Evolutionary conservation across 2,113 vertebrate genomes (phyloP).

Genomic region (Emydura subglobosa): DNA sequence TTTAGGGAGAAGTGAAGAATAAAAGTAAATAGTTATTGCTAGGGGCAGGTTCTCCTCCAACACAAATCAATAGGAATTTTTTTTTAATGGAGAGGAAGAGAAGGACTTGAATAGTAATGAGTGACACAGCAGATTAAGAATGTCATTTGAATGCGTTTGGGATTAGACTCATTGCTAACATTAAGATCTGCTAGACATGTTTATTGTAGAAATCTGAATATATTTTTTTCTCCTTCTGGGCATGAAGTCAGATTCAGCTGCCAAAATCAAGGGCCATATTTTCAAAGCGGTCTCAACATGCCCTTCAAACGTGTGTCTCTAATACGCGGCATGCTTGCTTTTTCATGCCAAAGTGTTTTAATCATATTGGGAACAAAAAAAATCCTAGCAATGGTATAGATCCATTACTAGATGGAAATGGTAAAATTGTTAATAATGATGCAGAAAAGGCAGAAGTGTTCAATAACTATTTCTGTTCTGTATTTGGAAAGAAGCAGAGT

Average conservation of each 20-base stretch:
- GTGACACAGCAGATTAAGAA: constrained; percentile 27
- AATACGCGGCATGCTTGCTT: not conserved
- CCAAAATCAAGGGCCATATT: constrained; percentile 33
- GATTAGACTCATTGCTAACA: constrained; percentile 1
- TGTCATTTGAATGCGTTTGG: not conserved
- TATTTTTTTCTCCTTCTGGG: constrained; percentile 28
- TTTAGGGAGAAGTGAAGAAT: not conserved
- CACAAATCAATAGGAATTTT: not conserved
- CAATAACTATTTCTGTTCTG: too few relatives aligned
- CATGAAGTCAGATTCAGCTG: constrained; percentile 21
- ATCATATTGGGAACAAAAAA: too few relatives aligned
- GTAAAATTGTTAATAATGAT: too few relatives aligned
- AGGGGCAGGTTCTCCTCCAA: not conserved
- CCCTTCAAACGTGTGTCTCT: constrained; percentile 21
- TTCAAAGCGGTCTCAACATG: constrained; percentile 3
- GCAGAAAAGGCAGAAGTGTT: too few relatives aligned
- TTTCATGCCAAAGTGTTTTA: not conserved
- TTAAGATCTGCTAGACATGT: constrained; percentile 25
- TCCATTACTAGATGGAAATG: too few relatives aligned
- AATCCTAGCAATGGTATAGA: too few relatives aligned
- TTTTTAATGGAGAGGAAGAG: not conserved
- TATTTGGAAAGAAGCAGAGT: too few relatives aligned
- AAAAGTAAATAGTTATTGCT: constrained; percentile 20
- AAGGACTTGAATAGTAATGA: not conserved
- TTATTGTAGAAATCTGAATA: constrained; percentile 48